Evolutionary conservation across 64 coral and sea anemone species (phyloP), one percentile per base, ranked within the genome.

Genomic region (Montipora sp.): DNA sequence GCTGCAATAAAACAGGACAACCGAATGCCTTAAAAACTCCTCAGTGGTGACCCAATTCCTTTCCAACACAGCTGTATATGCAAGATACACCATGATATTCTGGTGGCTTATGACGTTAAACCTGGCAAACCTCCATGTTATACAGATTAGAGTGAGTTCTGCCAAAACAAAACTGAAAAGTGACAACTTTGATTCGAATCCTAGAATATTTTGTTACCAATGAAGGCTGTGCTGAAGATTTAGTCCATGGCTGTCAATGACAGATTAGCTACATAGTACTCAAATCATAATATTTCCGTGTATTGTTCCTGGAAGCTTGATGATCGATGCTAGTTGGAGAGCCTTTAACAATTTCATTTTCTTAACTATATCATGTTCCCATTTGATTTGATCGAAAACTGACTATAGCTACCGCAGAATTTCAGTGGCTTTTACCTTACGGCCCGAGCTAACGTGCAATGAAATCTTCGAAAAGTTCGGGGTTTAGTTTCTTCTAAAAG

Each of bases 91-190:
- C 59, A 7, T 16, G 65, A 24, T 8, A 3, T 22, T 22, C 6
- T 23, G 23, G 46, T 47, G 65, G 65, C 65, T 71, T 85, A 16
- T 72, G 71, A 21, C n/a, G 47, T 66, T 83, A 45, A 67, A 46
- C 22, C 63, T 85, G 82, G 82, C 61, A 85, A 49, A 53, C 15
- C n/a, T 85, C 82, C 82, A 85, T 50, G 7, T 16, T 18, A 85
- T 11, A 85, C 63, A 85, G 82, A 84, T 84, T 84, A 84, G 36
- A 84, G 36, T 84, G 36, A 36, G 36, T 18, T 8, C 60, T 68
- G 67, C 43, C 27, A 76, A 76, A 76, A 48, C 51, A 27, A 68
- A 66, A 68, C 24, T 66, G 10, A 83, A 11, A 36, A 36, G 36
- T 6, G 11, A 47, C 81, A 27, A 48, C 12, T 48, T 44, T 11